Evolutionary conservation across 1,140 invertebrate species (phyloP).

Genomic region (Oreohelix idahoensis): DNA sequence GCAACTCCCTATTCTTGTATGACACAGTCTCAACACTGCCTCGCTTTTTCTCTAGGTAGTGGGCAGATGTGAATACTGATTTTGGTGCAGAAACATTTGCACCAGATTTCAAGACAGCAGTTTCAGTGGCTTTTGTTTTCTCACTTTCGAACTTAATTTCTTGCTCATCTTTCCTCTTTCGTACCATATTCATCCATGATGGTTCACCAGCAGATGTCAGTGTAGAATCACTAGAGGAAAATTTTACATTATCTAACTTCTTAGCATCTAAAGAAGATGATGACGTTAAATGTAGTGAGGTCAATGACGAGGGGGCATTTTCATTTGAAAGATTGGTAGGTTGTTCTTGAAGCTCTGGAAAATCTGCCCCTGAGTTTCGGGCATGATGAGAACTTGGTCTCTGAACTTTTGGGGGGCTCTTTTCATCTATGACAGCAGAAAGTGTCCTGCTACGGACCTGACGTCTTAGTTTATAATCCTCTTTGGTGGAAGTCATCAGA

Average conservation of each 20-base stretch:
- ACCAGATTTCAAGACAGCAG: neutral
- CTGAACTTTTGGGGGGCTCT: slow-evolving; percentile 39
- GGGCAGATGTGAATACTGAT: slow-evolving; percentile 26
- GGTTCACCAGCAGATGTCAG: slow-evolving; percentile 7
- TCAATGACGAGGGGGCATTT: neutral
- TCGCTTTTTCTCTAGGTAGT: slow-evolving; percentile 17
- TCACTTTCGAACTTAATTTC: slow-evolving; percentile 7
- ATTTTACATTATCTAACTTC: neutral
- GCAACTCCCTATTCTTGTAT: neutral
- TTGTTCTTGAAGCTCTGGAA: neutral
- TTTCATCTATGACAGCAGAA: slow-evolving; percentile 48
- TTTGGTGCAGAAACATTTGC: neutral
- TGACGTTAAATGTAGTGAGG: slow-evolving; percentile 13
- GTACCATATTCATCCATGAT: slow-evolving; percentile 4
- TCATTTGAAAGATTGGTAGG: neutral
- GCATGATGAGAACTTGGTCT: slow-evolving; percentile 42
- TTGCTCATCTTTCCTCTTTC: slow-evolving; percentile 30
- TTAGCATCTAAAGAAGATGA: neutral
- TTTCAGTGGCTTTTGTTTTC: neutral
- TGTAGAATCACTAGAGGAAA: neutral
- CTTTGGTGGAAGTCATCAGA: slow-evolving; percentile 49
- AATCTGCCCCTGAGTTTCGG: slow-evolving; percentile 11
- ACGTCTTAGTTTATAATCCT: slow-evolving; percentile 62
- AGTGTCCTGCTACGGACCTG: slow-evolving; percentile 63
- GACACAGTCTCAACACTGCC: slow-evolving; percentile 25